Conservation (phyloP, 2,888 invertebrate genomes). For the Sarcophaga carnaria region DNA sequence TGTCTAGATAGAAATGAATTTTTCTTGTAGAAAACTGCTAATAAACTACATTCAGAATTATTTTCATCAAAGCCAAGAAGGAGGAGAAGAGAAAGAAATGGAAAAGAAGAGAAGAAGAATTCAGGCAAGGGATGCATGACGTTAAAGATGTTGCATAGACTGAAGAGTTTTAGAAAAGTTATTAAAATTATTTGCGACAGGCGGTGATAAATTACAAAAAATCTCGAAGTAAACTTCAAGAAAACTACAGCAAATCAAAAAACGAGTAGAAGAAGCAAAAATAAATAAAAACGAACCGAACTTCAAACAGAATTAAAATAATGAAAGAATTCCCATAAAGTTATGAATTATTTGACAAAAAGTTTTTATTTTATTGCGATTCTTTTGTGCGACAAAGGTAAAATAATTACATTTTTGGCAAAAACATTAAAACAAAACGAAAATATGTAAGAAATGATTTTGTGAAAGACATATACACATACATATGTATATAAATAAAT, state of each 20-base stretch:
- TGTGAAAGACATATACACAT: not conserved
- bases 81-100: not conserved
- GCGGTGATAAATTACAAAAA: slow-evolving; percentile 78
- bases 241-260: slow-evolving; percentile 31
- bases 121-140: not conserved
- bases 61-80: slow-evolving; percentile 39
- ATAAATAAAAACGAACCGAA: slow-evolving; percentile 7
- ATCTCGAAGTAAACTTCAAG: slow-evolving; percentile 65
- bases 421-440: slow-evolving; percentile 7
- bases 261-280: not conserved
- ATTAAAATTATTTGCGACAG: slow-evolving; percentile 79
- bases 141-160: slow-evolving; percentile 67
- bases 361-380: slow-evolving; percentile 57
- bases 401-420: slow-evolving; percentile 58
- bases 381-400: slow-evolving; percentile 37
- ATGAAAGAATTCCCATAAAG: slow-evolving; percentile 60
- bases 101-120: not conserved
- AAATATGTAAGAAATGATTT: not conserved
- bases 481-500: not conserved
- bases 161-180: slow-evolving; percentile 74
- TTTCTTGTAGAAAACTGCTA: slow-evolving; percentile 76
- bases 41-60: slow-evolving; percentile 75
- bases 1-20: slow-evolving; percentile 64
- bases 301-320: slow-evolving; percentile 56
- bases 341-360: slow-evolving; percentile 65